These are phyloP conservation scores for Uropetala carovei DNA, from an alignment of 2,888 invertebrate species.

Conservation along the genomic window DNA sequence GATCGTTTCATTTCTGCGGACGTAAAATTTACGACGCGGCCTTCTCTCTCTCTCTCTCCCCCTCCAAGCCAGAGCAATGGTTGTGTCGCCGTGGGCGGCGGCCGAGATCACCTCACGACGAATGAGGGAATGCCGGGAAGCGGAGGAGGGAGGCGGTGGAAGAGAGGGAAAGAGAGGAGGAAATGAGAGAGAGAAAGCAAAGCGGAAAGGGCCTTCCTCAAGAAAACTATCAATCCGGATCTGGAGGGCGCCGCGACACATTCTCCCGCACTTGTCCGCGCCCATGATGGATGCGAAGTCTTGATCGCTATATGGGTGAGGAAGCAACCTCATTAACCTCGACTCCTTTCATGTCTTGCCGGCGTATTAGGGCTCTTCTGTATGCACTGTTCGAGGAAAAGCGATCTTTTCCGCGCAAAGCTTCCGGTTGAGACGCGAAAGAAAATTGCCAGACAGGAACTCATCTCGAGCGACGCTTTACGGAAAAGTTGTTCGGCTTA, in stretches of 20 bases:
- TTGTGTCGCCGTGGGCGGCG: not conserved
- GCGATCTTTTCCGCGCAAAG: too few relatives aligned
- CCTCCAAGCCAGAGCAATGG: too few relatives aligned
- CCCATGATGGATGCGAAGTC: not conserved
- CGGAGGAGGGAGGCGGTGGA: too few relatives aligned
- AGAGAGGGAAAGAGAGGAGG: not conserved
- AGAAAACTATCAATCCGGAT: not conserved
- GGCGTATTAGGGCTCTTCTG: too few relatives aligned
- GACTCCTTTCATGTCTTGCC: not conserved
- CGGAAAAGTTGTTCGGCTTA: too few relatives aligned
- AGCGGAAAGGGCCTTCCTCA: not conserved
- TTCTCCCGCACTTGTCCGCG: not conserved
- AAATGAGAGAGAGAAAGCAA: not conserved
- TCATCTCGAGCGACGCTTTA: too few relatives aligned
- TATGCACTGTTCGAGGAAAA: too few relatives aligned
- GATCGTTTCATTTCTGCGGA: not conserved
- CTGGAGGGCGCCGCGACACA: not conserved
- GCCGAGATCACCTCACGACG: not conserved
- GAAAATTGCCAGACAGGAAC: too few relatives aligned
- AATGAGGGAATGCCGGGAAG: not conserved
- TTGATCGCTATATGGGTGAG: not conserved
- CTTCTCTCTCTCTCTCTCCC: too few relatives aligned
- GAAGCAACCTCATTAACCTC: not conserved
- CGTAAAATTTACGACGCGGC: constrained; percentile 10
- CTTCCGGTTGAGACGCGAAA: too few relatives aligned